These are phyloP conservation scores for Campopleginae sp. DNA, from an alignment of 2,888 invertebrate genomes.

Conservation along the genomic window DNA sequence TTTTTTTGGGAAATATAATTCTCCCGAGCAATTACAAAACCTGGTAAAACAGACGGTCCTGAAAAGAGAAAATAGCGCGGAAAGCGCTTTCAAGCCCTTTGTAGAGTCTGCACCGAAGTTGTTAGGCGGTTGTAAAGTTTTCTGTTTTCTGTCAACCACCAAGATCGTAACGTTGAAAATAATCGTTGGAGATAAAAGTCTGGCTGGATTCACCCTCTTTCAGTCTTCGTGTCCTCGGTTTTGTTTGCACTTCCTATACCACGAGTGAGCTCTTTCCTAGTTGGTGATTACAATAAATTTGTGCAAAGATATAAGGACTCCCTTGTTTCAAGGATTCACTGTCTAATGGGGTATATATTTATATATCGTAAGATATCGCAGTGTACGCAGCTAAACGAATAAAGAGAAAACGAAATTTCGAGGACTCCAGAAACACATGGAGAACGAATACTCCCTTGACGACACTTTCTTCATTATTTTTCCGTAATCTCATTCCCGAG, in stretches of 20 bases:
- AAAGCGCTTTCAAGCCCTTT: slow-evolving; percentile 43
- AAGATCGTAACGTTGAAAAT: slow-evolving; percentile 60
- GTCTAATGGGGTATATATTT: slow-evolving; percentile 23
- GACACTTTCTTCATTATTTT: slow-evolving; percentile 37
- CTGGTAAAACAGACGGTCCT: background rate
- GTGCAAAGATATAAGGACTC: slow-evolving; percentile 46
- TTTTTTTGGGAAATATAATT: background rate
- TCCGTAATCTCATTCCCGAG: slow-evolving; percentile 30
- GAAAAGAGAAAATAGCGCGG: slow-evolving; percentile 2
- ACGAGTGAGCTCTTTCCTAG: slow-evolving; percentile 28
- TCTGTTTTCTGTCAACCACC: slow-evolving; percentile 57
- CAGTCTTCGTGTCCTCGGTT: slow-evolving; percentile 27
- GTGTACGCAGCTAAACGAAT: slow-evolving; percentile 13
- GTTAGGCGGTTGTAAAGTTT: slow-evolving; percentile 47
- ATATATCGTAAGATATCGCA: background rate
- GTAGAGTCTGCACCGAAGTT: slow-evolving; percentile 25
- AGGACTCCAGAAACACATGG: background rate
- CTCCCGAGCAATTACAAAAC: background rate
- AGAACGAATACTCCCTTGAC: slow-evolving; percentile 4
- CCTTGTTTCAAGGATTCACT: slow-evolving; percentile 26
- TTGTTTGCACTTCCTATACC: slow-evolving; percentile 54
- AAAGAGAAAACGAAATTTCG: slow-evolving; percentile 7
- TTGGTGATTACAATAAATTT: slow-evolving; percentile 61
- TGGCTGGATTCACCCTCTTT: slow-evolving; percentile 35
- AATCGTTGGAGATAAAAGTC: slow-evolving; percentile 65